These are phyloP conservation scores for Neotragus moschatus DNA, from an alignment of 2,113 vertebrate genomes.

Conservation along the genomic window DNA sequence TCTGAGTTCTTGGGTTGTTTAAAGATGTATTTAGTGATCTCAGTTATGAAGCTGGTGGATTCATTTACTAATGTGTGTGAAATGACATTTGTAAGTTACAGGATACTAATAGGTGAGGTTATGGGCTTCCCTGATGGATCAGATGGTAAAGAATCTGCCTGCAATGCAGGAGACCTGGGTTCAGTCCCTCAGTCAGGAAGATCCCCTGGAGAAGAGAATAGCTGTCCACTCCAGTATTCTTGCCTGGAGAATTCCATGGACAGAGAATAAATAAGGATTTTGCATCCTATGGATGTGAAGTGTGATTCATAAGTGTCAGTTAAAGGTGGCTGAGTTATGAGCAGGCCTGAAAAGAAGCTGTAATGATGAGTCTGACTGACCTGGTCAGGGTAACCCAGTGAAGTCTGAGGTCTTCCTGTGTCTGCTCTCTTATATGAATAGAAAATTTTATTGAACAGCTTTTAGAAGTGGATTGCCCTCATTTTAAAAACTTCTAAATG, in stretches of 20 bases:
- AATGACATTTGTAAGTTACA: background rate
- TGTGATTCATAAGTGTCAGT: background rate
- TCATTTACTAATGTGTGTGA: background rate
- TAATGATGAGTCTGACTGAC: background rate
- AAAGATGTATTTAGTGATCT: background rate
- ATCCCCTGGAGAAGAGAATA: background rate
- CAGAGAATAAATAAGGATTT: background rate
- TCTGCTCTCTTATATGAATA: background rate
- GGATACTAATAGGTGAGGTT: background rate
- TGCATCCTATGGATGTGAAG: background rate
- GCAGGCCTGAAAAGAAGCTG: background rate
- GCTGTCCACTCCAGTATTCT: background rate
- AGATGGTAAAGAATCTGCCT: background rate
- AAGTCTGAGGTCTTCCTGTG: background rate
- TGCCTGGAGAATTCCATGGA: background rate
- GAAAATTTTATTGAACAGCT: background rate
- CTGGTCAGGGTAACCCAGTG: background rate
- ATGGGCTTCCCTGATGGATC: background rate
- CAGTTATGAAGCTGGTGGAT: background rate
- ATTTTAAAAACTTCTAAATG: background rate
- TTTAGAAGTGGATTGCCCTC: background rate
- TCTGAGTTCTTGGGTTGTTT: background rate
- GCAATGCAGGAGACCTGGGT: background rate
- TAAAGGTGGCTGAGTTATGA: background rate
- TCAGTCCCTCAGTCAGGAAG: background rate